phyloP scores from a whole-genome alignment of 2,888 invertebrate species.

The Epinotia bilunana region DNA sequence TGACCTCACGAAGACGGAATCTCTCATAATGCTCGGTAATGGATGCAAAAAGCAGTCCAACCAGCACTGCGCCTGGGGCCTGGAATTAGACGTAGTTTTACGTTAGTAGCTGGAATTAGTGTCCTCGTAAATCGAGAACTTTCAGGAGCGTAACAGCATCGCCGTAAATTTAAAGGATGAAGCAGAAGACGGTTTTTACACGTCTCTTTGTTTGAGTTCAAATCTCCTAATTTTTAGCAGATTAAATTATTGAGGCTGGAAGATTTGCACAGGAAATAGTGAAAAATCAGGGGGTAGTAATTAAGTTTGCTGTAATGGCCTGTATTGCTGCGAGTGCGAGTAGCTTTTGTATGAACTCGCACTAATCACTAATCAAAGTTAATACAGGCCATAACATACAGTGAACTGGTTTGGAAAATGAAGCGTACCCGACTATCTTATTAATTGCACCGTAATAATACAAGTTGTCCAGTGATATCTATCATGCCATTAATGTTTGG shows the following conservation, averaged over 20 bases:
- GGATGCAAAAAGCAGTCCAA: slow-evolving; percentile 42
- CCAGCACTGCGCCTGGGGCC: slow-evolving; percentile 20
- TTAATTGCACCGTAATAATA: no score
- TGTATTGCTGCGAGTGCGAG: no score
- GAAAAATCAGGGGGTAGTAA: neutral
- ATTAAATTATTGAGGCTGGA: neutral
- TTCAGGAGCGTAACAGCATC: slow-evolving; percentile 26
- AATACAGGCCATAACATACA: no score
- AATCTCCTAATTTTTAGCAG: slow-evolving; percentile 1
- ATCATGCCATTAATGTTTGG: no score
- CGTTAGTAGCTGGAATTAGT: slow-evolving; percentile 35
- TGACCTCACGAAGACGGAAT: slow-evolving; percentile 18
- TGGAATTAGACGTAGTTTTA: slow-evolving; percentile 40
- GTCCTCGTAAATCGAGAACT: slow-evolving; percentile 44
- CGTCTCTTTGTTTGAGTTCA: slow-evolving; percentile 25
- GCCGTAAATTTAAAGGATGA: slow-evolving; percentile 39
- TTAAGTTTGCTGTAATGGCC: no score
- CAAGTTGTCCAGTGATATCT: no score
- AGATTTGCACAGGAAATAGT: neutral
- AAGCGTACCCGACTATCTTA: no score
- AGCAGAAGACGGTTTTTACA: slow-evolving; percentile 33
- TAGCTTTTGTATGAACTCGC: no score
- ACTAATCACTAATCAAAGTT: no score
- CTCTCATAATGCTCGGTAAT: slow-evolving; percentile 40
- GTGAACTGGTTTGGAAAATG: no score